Percentiles rank a stretch among this genome's conserved stretches.
These are phyloP conservation scores for Dermatemys mawii DNA, from an alignment of 2,113 vertebrate species.

Conservation along the genomic window DNA sequence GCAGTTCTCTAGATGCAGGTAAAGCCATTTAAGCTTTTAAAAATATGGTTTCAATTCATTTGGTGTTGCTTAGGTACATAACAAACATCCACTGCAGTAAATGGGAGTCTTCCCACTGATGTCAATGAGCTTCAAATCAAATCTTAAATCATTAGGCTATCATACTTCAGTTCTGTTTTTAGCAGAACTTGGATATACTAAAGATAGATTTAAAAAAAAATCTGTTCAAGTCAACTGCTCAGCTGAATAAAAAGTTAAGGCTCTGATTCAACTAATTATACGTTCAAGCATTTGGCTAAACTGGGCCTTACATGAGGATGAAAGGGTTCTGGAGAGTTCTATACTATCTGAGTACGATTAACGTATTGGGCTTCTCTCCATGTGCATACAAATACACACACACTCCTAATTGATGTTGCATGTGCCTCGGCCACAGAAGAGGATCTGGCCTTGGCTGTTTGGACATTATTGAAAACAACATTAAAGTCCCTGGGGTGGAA, in stretches of 20 bases:
- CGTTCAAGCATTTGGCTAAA: background rate
- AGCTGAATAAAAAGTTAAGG: background rate
- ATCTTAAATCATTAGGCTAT: background rate
- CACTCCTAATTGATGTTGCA: background rate
- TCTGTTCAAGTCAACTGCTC: background rate
- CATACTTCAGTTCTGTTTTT: background rate
- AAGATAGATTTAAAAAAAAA: background rate
- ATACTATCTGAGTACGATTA: fast-evolving
- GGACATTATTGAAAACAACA: background rate
- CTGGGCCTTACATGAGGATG: background rate
- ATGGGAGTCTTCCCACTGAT: background rate
- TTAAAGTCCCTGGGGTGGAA: background rate
- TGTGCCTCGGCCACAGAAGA: background rate
- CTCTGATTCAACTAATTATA: background rate
- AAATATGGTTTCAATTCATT: background rate
- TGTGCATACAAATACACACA: background rate
- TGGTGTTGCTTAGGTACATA: background rate
- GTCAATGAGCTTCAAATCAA: background rate
- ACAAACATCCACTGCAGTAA: background rate
- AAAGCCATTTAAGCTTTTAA: background rate
- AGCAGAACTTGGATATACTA: background rate
- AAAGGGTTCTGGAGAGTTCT: background rate
- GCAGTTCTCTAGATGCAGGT: background rate
- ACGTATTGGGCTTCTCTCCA: fast-evolving
- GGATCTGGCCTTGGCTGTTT: background rate